A percentile compares a stretch with the other conserved stretches of the same genome.
Evolutionary conservation across 2,888 invertebrate species (phyloP).

Genomic region (Nesidiocoris tenuis): DNA sequence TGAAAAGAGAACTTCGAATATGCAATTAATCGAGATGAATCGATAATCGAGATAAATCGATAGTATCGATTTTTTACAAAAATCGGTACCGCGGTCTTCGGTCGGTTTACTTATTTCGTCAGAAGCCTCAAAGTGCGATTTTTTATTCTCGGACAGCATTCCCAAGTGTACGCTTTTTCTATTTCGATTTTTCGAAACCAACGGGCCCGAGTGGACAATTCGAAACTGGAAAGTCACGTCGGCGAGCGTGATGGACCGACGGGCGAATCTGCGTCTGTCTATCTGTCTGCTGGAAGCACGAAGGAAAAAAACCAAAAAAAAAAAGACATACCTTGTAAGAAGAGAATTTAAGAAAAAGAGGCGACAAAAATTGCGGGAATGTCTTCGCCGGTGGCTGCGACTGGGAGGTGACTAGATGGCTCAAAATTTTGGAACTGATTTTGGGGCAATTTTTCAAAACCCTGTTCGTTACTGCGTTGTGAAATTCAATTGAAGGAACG

Average conservation of each 20-base stretch:
- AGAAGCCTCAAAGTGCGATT: no score
- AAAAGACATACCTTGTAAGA: no score
- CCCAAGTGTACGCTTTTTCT: background rate
- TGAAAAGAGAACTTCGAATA: no score
- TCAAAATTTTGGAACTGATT: no score
- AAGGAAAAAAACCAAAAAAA: background rate
- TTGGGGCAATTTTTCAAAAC: no score
- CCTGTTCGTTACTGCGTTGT: background rate
- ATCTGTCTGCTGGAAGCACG: background rate
- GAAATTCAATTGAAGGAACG: no score
- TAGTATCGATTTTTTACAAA: no score
- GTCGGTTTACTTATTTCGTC: no score
- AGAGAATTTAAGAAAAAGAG: background rate
- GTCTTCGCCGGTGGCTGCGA: background rate
- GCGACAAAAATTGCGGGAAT: background rate
- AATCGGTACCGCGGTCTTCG: no score
- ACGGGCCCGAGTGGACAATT: background rate
- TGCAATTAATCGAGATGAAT: no score
- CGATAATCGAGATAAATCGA: no score
- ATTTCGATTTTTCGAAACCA: background rate
- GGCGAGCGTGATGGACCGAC: background rate
- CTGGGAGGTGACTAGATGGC: background rate
- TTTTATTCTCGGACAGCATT: background rate
- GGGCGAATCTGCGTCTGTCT: background rate
- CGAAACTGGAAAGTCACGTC: background rate